Evolutionary conservation across 2,113 vertebrate species (phyloP), one percentile per base, ranked within the genome.

Genomic region (Corydoras maculifer): DNA sequence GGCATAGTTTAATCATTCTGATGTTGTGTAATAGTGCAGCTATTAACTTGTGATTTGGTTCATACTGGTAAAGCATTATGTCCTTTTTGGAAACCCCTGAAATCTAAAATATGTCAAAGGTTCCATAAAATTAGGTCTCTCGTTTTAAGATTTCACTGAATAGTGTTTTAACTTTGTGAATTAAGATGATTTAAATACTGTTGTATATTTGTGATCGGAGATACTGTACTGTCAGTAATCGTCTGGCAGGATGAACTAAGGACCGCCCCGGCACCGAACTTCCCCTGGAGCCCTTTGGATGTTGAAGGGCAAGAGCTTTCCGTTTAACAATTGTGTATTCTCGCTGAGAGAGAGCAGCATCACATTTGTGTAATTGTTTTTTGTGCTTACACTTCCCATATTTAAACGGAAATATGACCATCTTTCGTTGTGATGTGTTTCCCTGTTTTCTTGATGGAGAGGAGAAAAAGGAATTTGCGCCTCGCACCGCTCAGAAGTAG

Each of bases 381-480:
- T 94, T 92, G 92, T 95, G 91, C 91, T 94, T 96, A 94, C 94
- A 88, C 88, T 92, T 93, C 92, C 90, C 90, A 86, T 96, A 93
- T 96, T 98, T 95, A 90, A 93, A 96, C 87, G 94, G 94, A 94
- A 94, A 91, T 92, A 87, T 93, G 90, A 92, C 90, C 88, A 60
- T 90, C 89, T 91, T 91, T 86, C 89, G 91, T 92, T 95, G 93
- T 95, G 93, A 92, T 95, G 90, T 98, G 91, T 95, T 94, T 94
- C 92, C 91, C 93, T 96, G 91, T 93, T 95, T 93, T 95, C 93
- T 94, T 92, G 93, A 85, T 81, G 82, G 78, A 82, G 82, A 84
- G 77, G 92, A 93, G 90, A 81, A 87, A 77, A 77, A 82, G 92
- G 93, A 91, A 93, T 92, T 90, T 92, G 86, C 93, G 91, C 92